Conservation (phyloP, 2,113 vertebrate genomes). For the Mellivora capensis region DNA sequence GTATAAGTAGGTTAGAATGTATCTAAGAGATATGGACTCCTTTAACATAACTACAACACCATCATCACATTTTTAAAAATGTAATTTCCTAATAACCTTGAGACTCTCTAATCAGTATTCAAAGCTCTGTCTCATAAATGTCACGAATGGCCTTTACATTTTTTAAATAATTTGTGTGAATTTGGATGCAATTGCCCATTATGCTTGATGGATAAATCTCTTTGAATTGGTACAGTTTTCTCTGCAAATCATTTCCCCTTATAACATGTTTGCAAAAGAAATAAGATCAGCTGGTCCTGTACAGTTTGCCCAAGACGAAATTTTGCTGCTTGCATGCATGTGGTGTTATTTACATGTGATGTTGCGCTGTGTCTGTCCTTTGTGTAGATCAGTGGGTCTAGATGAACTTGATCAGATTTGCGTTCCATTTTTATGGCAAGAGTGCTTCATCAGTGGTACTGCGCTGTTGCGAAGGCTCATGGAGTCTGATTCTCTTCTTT, state of each 20-base stretch:
- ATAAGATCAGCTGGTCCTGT: not conserved
- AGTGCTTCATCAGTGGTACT: rapidly evolving
- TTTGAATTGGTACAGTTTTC: not conserved
- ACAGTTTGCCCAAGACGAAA: not conserved
- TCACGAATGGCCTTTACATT: not conserved
- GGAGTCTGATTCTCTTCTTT: not conserved
- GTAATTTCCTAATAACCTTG: not conserved
- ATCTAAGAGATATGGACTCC: not conserved
- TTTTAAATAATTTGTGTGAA: not conserved
- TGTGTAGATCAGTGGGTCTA: too few relatives aligned
- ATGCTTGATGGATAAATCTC: not conserved
- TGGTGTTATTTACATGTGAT: too few relatives aligned
- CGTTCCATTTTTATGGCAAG: not conserved
- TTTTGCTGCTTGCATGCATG: too few relatives aligned
- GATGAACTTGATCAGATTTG: not conserved
- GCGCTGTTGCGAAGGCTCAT: not conserved
- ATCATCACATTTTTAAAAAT: not conserved
- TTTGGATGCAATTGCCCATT: not conserved
- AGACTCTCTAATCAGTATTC: not conserved
- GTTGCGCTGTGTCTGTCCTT: not conserved
- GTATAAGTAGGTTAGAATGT: not conserved
- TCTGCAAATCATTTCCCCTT: not conserved
- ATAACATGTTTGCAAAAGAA: not conserved
- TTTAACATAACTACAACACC: not conserved
- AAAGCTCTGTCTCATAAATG: not conserved